phyloP scores from a whole-genome alignment of 2,888 invertebrate genomes.

The Idaea straminata region DNA sequence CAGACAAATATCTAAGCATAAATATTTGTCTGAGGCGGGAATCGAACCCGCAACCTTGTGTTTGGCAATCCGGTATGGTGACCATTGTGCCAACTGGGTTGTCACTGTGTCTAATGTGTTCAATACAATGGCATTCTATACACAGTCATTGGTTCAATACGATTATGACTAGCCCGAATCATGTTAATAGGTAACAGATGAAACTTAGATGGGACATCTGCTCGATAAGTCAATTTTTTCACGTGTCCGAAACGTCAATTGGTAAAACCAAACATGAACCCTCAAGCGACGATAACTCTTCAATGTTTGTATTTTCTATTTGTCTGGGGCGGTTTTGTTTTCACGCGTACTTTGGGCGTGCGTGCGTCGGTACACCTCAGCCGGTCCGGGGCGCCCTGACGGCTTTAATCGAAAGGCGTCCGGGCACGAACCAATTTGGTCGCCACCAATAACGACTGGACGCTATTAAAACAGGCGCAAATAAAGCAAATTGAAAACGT shows the following conservation, averaged over 20 bases:
- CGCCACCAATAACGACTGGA: slow-evolving; percentile 74
- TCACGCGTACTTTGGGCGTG: slow-evolving; percentile 53
- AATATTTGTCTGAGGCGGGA: no score
- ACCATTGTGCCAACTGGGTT: no score
- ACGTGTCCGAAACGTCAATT: neutral
- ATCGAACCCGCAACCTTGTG: no score
- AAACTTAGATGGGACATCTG: no score
- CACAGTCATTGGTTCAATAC: no score
- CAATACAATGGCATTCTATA: no score
- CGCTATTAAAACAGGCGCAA: slow-evolving; percentile 79
- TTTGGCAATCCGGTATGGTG: no score
- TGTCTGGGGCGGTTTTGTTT: slow-evolving; percentile 52
- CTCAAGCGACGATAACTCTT: slow-evolving; percentile 19
- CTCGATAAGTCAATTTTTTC: neutral
- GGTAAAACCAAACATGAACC: neutral
- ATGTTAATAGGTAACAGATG: no score
- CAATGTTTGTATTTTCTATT: slow-evolving; percentile 33
- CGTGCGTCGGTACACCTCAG: slow-evolving; percentile 36
- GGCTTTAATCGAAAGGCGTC: slow-evolving; percentile 75
- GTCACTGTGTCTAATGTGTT: no score
- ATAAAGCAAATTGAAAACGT: slow-evolving; percentile 79
- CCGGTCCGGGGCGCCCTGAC: neutral
- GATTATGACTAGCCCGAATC: no score
- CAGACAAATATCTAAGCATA: no score
- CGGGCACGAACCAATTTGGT: slow-evolving; percentile 77